These are phyloP conservation scores for Phalacrocorax pelagicus DNA, from an alignment of 2,113 vertebrate genomes.

Conservation along the genomic window DNA sequence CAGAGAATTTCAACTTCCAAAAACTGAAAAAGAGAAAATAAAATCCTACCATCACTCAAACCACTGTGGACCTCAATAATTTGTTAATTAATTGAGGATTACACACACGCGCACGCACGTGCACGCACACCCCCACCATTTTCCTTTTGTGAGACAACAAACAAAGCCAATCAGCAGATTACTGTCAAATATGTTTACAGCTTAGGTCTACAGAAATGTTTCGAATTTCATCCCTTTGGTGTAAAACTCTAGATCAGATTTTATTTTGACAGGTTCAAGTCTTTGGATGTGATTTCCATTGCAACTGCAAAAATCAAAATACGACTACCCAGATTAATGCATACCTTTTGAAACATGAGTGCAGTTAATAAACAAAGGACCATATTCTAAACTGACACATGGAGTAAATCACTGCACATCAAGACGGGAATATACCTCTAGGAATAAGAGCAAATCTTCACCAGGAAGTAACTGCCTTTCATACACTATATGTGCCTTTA, in stretches of 20 bases:
- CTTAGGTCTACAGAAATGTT: conserved; percentile 38
- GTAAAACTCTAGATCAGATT: conserved; percentile 56
- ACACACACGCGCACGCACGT: background rate
- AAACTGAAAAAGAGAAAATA: conserved; percentile 15
- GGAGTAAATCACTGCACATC: background rate
- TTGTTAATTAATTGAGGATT: conserved; percentile 71
- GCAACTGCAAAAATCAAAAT: conserved; percentile 24
- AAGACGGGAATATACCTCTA: background rate
- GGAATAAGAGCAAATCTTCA: background rate
- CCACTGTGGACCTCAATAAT: conserved; percentile 37
- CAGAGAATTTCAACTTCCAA: background rate
- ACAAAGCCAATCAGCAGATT: conserved; percentile 63
- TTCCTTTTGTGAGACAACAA: conserved; percentile 46
- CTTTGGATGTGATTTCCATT: conserved; percentile 47
- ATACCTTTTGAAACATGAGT: conserved; percentile 4
- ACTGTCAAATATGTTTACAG: conserved; percentile 48
- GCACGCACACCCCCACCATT: background rate
- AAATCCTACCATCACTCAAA: conserved; percentile 28
- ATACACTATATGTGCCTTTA: background rate
- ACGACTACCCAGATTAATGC: background rate
- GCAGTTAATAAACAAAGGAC: conserved; percentile 29
- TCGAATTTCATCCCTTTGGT: conserved; percentile 32
- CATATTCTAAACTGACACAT: background rate
- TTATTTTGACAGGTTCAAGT: conserved; percentile 30
- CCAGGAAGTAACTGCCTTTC: background rate